Base-by-base conservation (phyloP, 2,888 invertebrate genomes). In the Melinaea marsaeus region DNA sequence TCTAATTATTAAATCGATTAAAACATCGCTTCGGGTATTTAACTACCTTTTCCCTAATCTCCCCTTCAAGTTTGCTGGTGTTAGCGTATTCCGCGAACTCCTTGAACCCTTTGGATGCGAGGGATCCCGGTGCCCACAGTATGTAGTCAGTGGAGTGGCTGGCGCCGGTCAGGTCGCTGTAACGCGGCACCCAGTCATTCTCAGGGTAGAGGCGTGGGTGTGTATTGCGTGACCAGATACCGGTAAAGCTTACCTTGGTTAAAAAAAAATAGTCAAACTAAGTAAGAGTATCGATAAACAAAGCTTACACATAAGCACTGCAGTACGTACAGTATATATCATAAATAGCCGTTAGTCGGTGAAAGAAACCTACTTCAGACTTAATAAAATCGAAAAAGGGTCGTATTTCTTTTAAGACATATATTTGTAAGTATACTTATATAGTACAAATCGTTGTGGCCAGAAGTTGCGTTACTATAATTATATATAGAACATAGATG, bases 171-270 rank as follows among this genome's bases (percentile, higher is more conserved):
- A 90, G 66, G 61, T 89, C 85, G 58, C 90, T 90, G 71, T 80
- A 90, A 5, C 76, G 78, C 6, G 87, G 87, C 4, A 82, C 63
- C 88, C 88, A 88, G 59, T 88, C 88, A 63, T 87, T 89, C 64
- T 89, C 88, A 0, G 90, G 90, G 35, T 80, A 89, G 0, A 79
- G 64, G 2, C 78, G 79, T 0, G 86, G 85, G 68, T 90, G 90
- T 0, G 87, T 89, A 66, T 89, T 85, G 2, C 88, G 78, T 0
- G 89, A 90, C 90, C 90, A 90, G 45, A 87, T 74, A 3, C 90
- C 90, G 2, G 81, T 84, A 62, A 89, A 90, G 1, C 81, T 76
- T 37, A 89, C 69, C 89, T 89, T 45, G 22, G 64, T 64, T 4
- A 6, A 60, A 48, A 34, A 48, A 59, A 22, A 35, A 22, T 11